phyloP scores from a whole-genome alignment of 2,113 vertebrate genomes.

The Aphyosemion australe region DNA sequence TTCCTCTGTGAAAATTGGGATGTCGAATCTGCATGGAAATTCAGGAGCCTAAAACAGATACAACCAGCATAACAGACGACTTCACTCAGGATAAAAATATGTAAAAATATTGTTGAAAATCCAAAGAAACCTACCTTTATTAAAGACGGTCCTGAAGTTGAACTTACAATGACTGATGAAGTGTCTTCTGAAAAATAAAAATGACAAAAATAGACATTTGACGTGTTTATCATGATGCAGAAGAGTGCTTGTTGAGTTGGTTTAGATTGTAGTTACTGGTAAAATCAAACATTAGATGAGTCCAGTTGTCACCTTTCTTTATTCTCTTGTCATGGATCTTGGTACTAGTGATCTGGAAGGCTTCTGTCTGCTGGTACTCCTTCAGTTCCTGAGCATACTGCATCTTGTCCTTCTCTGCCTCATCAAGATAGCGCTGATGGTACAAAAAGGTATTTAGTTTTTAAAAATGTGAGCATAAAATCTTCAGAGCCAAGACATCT shows the following conservation, averaged over 20 bases:
- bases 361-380: conserved; percentile 96
- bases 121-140: conserved; percentile 69
- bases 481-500: background rate
- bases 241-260: background rate
- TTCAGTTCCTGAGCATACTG: conserved; percentile 93
- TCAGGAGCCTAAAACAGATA: conserved; percentile 81
- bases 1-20: conserved; percentile 97
- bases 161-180: conserved; percentile 73
- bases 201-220: conserved; percentile 7
- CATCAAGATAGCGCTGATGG: conserved; percentile 89
- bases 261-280: background rate
- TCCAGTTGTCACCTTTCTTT: conserved; percentile 85
- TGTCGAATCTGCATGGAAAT: conserved; percentile 85
- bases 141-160: conserved; percentile 66
- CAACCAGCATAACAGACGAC: conserved; percentile 8
- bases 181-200: conserved; percentile 80
- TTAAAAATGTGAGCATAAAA: background rate
- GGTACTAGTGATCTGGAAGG: conserved; percentile 90
- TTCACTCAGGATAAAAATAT: no score
- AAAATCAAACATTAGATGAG: background rate
- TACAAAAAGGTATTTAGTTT: background rate
- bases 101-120: no score
- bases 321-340: conserved; percentile 96
- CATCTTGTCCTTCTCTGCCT: conserved; percentile 94
- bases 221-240: background rate